Evolutionary conservation across 1,140 invertebrate species (phyloP), one percentile per base, ranked within the genome.

Genomic region (Macrotrachela quadricornifera): DNA sequence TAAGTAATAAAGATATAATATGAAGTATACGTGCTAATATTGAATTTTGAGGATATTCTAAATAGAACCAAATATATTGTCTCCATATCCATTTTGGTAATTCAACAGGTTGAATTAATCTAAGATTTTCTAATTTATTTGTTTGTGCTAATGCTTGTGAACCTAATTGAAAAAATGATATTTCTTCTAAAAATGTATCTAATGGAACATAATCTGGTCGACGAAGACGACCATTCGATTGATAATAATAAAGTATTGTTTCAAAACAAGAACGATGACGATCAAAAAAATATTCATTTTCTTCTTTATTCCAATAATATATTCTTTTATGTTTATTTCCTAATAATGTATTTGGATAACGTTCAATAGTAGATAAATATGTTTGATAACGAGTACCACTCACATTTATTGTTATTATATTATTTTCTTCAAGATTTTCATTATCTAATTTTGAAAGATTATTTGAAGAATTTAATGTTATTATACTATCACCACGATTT

Each of bases 61-160:
- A 30, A 30, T 30, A 30, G 8, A 30, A 30, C 21, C 21, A 30
- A 30, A 30, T 30, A 30, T 8, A 30, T 30, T 30, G 21, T 30
- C 21, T 2, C 21, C 21, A 30, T 4, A 30, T 4, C 21, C 21
- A 30, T 30, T 30, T 30, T 4, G 21, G 21, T 30, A 30, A 30
- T 30, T 30, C 3, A 30, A 63, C 61, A 8, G 64, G 60, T 44
- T 59, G 58, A 56, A 69, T 66, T 43, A 70, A 61, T 57, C 67
- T 63, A 57, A 65, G 68, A 56, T 68, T 69, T 18, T 67, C 63
- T 16, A 68, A 49, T 56, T 69, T 2, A 30, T 30, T 30, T 30
- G 21, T 30, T 30, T 30, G 21, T 30, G 21, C 21, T 4, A 30
- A 4, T 4, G 21, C 21, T 30, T 30, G 12, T 42, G 40, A 1